Percentiles rank a stretch among this genome's conserved stretches.
These are phyloP conservation scores for Dendrolimus pini DNA, from an alignment of 2,888 invertebrate species.

Conservation along the genomic window DNA sequence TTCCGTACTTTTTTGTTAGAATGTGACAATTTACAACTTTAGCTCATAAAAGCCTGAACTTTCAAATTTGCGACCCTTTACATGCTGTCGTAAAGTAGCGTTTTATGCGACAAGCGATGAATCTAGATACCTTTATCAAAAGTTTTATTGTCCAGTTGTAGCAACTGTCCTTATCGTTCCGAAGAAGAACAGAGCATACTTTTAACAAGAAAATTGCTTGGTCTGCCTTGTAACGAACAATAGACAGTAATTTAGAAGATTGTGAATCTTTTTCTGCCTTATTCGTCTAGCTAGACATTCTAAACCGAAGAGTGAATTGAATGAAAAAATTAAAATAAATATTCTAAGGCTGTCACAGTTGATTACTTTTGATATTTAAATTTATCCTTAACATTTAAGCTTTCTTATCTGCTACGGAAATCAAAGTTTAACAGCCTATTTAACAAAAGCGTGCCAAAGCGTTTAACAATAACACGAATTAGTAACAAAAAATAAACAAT, in stretches of 20 bases:
- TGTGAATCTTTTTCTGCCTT: neutral
- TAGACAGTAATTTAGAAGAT: neutral
- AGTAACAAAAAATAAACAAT: no score
- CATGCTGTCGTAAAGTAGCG: conserved; percentile 7
- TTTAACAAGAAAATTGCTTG: neutral
- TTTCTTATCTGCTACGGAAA: no score
- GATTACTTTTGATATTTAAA: no score
- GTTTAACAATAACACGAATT: no score
- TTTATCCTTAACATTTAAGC: no score
- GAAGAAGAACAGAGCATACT: neutral
- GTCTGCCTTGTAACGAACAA: neutral
- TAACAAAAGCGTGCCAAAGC: no score
- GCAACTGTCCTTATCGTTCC: conserved; percentile 8
- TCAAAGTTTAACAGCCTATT: no score
- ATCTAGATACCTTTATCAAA: conserved; percentile 17
- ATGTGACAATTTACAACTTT: neutral
- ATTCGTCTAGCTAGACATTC: neutral
- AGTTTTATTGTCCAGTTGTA: conserved; percentile 17
- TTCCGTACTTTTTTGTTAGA: neutral
- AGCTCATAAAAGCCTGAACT: neutral
- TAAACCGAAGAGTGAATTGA: no score
- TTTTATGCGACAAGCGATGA: conserved; percentile 24
- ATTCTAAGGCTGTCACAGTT: no score
- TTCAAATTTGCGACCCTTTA: neutral
- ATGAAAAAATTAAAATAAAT: no score